These are phyloP conservation scores for Hemiscyllium ocellatum DNA, from an alignment of 2,113 vertebrate species.

Conservation along the genomic window DNA sequence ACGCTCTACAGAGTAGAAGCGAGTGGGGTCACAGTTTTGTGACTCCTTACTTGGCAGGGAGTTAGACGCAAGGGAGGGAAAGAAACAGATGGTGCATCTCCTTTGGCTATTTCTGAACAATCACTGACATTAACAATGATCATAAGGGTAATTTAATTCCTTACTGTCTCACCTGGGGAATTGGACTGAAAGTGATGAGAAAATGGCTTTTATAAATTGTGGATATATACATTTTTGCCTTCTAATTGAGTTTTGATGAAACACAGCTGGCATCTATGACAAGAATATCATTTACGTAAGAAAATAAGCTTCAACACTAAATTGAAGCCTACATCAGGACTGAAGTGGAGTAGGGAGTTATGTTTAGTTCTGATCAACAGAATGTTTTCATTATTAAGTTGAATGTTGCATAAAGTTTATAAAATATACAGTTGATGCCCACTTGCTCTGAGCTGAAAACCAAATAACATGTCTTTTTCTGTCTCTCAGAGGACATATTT, in stretches of 20 bases:
- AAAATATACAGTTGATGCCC: background rate
- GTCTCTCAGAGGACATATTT: constrained; percentile 81
- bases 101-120: background rate
- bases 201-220: background rate
- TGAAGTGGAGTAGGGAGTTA: background rate
- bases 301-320: background rate
- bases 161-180: background rate
- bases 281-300: background rate
- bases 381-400: background rate
- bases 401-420: background rate
- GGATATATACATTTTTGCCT: background rate
- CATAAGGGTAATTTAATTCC: background rate
- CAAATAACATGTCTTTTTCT: constrained; percentile 42
- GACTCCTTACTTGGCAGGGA: background rate
- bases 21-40: background rate
- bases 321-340: background rate
- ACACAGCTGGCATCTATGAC: background rate
- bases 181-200: background rate
- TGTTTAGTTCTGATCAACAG: background rate
- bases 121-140: background rate
- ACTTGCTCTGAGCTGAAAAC: background rate
- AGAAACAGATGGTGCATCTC: background rate
- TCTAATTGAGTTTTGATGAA: background rate
- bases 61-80: background rate
- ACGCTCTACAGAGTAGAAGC: background rate